Percentiles rank a stretch among this genome's conserved stretches.
Evolutionary conservation across 53 echinoderm and acorn worm genomes (phyloP).

Genomic region (Antedon mediterranea): DNA sequence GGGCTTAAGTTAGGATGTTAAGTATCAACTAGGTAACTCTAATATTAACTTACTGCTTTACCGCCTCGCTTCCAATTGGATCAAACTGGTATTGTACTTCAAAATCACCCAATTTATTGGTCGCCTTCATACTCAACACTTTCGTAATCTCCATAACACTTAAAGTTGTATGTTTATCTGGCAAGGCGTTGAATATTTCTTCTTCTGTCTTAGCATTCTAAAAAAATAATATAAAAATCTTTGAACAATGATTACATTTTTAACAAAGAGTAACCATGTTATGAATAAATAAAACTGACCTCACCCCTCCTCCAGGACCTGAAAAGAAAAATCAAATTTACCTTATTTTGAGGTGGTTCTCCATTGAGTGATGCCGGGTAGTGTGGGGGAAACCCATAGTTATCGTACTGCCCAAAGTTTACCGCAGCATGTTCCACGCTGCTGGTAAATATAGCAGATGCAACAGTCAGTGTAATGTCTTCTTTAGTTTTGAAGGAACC

Average conservation of each 20-base stretch:
- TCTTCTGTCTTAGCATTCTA: too few relatives aligned
- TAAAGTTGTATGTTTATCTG: slow-evolving; percentile 47
- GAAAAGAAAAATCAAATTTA: neutral
- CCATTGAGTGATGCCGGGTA: slow-evolving; percentile 3
- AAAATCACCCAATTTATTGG: slow-evolving; percentile 69
- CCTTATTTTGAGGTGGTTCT: slow-evolving; percentile 9
- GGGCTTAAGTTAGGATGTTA: too few relatives aligned
- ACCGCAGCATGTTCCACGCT: slow-evolving; percentile 11
- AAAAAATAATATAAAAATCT: too few relatives aligned
- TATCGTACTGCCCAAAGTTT: slow-evolving; percentile 8
- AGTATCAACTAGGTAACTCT: too few relatives aligned
- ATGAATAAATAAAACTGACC: too few relatives aligned
- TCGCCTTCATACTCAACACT: slow-evolving; percentile 70
- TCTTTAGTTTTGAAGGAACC: neutral
- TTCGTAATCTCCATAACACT: slow-evolving; percentile 61
- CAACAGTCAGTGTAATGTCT: neutral
- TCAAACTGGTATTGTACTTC: slow-evolving; percentile 73
- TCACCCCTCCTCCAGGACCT: too few relatives aligned
- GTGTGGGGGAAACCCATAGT: too few relatives aligned
- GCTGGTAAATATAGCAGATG: slow-evolving; percentile 6
- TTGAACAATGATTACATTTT: too few relatives aligned
- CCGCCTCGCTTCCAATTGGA: slow-evolving; percentile 30
- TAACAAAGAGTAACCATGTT: too few relatives aligned
- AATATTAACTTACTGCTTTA: slow-evolving; percentile 26
- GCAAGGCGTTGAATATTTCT: slow-evolving; percentile 39